Evolutionary conservation across 2,888 invertebrate genomes (phyloP).

Genomic region (Oxytorus armatus): DNA sequence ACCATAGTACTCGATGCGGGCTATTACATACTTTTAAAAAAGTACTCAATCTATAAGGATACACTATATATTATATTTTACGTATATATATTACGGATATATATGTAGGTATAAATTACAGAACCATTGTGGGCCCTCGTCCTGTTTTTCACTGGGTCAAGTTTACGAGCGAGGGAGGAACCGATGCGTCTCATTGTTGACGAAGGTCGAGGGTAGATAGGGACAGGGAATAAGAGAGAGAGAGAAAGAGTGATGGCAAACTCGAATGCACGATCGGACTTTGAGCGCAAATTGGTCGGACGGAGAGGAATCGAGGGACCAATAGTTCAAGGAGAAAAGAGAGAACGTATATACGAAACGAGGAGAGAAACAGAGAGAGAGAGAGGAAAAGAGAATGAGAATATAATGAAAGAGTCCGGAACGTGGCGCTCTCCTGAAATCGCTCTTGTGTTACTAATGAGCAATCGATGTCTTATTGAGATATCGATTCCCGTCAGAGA

Average conservation of each 20-base stretch:
- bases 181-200: slow-evolving; percentile 35
- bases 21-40: neutral
- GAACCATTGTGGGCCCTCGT: neutral
- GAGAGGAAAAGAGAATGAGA: slow-evolving; percentile 29
- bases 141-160: slow-evolving; percentile 60
- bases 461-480: slow-evolving; percentile 78
- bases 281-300: slow-evolving; percentile 21
- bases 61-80: too few relatives aligned
- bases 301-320: slow-evolving; percentile 22
- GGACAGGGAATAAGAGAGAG: slow-evolving; percentile 4
- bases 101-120: neutral
- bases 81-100: neutral
- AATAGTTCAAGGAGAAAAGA: slow-evolving; percentile 21
- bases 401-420: slow-evolving; percentile 54
- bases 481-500: slow-evolving; percentile 70
- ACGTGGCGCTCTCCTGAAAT: slow-evolving; percentile 42
- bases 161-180: slow-evolving; percentile 43
- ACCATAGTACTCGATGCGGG: too few relatives aligned
- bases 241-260: slow-evolving; percentile 26
- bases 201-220: slow-evolving; percentile 45
- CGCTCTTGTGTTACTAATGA: slow-evolving; percentile 70
- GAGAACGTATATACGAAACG: slow-evolving; percentile 11
- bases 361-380: slow-evolving; percentile 28
- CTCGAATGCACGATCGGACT: slow-evolving; percentile 26
- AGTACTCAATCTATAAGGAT: neutral